phyloP scores from a whole-genome alignment of 2,113 vertebrate genomes.

The Myanophis thanlyinensis region DNA sequence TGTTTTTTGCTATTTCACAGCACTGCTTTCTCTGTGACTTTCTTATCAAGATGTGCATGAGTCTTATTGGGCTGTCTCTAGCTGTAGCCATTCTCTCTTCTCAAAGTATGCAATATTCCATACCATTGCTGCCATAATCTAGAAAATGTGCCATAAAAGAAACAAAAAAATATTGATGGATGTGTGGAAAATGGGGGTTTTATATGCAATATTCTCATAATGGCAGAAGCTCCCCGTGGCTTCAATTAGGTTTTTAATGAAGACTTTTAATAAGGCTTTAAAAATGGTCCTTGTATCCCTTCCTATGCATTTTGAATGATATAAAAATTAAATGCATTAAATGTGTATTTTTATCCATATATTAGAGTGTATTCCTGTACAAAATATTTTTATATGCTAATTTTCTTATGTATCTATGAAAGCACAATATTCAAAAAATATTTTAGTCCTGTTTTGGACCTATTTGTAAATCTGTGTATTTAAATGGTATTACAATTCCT shows the following conservation, averaged over 20 bases:
- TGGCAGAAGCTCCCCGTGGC: constrained; percentile 64
- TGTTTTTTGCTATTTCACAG: neutral
- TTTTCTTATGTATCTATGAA: constrained; percentile 80
- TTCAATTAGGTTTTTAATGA: constrained; percentile 69
- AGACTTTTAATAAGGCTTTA: constrained; percentile 69
- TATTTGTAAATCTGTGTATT: constrained; percentile 72
- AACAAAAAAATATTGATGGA: constrained; percentile 60
- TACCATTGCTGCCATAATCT: constrained; percentile 64
- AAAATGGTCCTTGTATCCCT: constrained; percentile 71
- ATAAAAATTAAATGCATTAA: constrained; percentile 68
- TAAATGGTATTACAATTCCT: constrained; percentile 65
- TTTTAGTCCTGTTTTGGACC: constrained; percentile 72
- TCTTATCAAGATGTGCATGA: neutral
- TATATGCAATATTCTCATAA: constrained; percentile 79
- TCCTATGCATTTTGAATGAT: constrained; percentile 83
- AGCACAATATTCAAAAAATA: constrained; percentile 75
- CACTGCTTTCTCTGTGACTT: constrained; percentile 6
- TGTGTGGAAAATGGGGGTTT: constrained; percentile 62
- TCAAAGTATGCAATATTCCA: constrained; percentile 67
- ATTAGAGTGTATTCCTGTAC: constrained; percentile 89
- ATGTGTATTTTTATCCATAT: constrained; percentile 94
- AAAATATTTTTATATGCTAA: constrained; percentile 96
- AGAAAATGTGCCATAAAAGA: constrained; percentile 62
- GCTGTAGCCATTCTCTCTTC: constrained; percentile 58
- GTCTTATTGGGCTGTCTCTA: constrained; percentile 38